These are phyloP conservation scores for Xanthorhoe designata DNA, from an alignment of 2,888 invertebrate species.

Conservation along the genomic window DNA sequence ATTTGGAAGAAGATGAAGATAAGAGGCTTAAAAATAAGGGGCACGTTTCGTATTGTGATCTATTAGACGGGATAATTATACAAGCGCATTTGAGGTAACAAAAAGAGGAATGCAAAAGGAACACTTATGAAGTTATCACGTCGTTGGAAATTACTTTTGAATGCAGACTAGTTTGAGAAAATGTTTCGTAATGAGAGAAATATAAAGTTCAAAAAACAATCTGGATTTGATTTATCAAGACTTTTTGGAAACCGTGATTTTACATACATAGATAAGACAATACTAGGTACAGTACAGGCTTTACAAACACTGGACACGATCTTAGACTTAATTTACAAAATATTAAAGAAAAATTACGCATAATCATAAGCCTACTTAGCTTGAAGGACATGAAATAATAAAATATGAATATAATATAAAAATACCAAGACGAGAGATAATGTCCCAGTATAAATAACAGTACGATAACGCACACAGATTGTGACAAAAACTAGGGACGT, in stretches of 20 bases:
- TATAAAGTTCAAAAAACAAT: no score
- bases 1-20: slow-evolving; percentile 69
- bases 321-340: no score
- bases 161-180: neutral
- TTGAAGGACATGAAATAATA: neutral
- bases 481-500: slow-evolving; percentile 56
- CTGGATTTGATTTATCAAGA: no score
- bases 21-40: slow-evolving; percentile 56
- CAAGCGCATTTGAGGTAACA: slow-evolving; percentile 42
- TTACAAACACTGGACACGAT: no score
- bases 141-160: no score
- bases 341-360: no score
- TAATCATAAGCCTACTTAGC: no score
- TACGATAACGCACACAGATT: slow-evolving; percentile 64
- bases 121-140: slow-evolving; percentile 2
- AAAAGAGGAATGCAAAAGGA: slow-evolving; percentile 30
- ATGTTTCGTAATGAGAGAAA: no score
- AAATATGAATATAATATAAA: neutral
- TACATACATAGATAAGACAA: no score
- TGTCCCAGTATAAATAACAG: slow-evolving; percentile 46
- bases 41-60: slow-evolving; percentile 37
- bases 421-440: slow-evolving; percentile 59
- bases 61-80: slow-evolving; percentile 42
- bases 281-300: no score
- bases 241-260: no score